These are phyloP conservation scores for Myiotriccus ornatus DNA, from an alignment of 2,797 vertebrate genomes.

Conservation along the genomic window DNA sequence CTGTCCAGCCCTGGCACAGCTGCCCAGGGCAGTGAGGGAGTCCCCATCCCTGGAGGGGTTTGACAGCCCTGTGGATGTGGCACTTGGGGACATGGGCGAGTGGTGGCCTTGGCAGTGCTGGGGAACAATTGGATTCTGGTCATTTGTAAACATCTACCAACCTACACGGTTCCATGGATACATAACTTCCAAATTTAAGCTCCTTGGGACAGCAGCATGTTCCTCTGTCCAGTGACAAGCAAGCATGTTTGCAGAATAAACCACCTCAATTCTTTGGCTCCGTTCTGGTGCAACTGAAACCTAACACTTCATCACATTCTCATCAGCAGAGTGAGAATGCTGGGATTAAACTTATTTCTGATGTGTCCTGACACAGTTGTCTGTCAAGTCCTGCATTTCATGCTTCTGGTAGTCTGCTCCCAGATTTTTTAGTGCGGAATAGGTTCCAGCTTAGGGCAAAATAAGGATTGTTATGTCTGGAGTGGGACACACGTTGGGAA, in stretches of 20 bases:
- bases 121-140: fast-evolving
- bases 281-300: neutral
- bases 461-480: neutral
- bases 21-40: neutral
- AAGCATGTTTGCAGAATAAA: neutral
- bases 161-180: neutral
- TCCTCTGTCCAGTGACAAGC: neutral
- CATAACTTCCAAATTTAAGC: neutral
- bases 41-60: neutral
- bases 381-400: neutral
- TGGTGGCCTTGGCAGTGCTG: neutral
- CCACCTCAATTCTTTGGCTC: neutral
- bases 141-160: neutral
- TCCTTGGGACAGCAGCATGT: neutral
- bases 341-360: neutral
- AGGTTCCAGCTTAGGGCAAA: neutral
- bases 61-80: neutral
- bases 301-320: neutral
- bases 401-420: conserved; percentile 14
- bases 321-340: neutral
- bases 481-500: neutral
- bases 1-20: neutral
- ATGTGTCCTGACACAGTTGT: neutral
- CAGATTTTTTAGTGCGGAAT: neutral
- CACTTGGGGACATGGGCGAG: neutral